These are phyloP conservation scores for Epinotia nisella DNA, from an alignment of 2,888 invertebrate genomes.

Conservation along the genomic window DNA sequence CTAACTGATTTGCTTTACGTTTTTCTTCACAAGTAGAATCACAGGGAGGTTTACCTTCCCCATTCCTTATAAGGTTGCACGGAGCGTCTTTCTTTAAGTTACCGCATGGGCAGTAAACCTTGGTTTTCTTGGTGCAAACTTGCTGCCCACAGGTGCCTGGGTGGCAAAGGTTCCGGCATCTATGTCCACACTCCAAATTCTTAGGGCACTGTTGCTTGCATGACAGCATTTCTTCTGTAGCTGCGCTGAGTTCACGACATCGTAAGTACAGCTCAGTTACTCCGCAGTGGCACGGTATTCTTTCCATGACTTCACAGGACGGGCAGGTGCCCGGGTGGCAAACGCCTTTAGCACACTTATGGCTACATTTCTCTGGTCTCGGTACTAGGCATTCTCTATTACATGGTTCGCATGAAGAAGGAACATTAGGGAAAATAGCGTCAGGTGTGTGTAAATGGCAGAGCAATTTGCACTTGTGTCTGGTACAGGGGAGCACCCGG, in stretches of 20 bases:
- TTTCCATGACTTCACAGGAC: slow-evolving; percentile 88
- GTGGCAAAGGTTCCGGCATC: slow-evolving; percentile 90
- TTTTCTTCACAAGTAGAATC: slow-evolving; percentile 87
- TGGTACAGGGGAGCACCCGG: slow-evolving; percentile 88
- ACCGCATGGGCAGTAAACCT: slow-evolving; percentile 91
- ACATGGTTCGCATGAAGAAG: slow-evolving; percentile 73
- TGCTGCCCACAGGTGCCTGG: slow-evolving; percentile 88
- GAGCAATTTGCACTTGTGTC: slow-evolving; percentile 89
- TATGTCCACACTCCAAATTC: slow-evolving; percentile 94
- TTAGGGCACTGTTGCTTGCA: slow-evolving; percentile 95
- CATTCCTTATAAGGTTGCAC: slow-evolving; percentile 85
- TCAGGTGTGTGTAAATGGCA: slow-evolving; percentile 87
- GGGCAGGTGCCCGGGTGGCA: slow-evolving; percentile 91
- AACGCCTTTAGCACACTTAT: slow-evolving; percentile 87
- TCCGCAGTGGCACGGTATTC: slow-evolving; percentile 92
- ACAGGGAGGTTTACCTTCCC: slow-evolving; percentile 82
- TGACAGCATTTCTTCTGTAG: slow-evolving; percentile 79
- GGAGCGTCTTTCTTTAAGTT: slow-evolving; percentile 89
- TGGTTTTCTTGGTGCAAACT: slow-evolving; percentile 91
- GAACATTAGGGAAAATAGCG: slow-evolving; percentile 76
- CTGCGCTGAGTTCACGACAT: slow-evolving; percentile 87
- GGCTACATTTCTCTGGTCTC: slow-evolving; percentile 90
- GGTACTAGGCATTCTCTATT: slow-evolving; percentile 84
- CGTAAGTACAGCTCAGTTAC: slow-evolving; percentile 89
- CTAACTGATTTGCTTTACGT: slow-evolving; percentile 80